Base-by-base conservation (phyloP, 2,888 invertebrate genomes). In the Hedya salicella region DNA sequence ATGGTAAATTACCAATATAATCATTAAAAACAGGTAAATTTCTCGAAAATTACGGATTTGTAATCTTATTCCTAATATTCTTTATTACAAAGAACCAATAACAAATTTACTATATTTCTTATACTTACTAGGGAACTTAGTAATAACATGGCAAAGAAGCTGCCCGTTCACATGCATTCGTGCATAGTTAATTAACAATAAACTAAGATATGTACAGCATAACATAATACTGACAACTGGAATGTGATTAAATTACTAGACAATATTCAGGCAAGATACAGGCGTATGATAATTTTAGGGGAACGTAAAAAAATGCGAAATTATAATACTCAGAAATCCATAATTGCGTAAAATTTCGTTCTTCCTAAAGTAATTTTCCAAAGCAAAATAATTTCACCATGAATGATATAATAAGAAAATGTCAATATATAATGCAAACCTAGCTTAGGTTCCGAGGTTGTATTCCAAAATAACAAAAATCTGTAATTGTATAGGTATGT, bases 51-150 rank as follows among this genome's bases (percentile, higher is more conserved):
- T 46, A 57, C 57, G 32, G 8, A 46, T 17, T n/a, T 19, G 32
- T 32, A n/a, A 57, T 19, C 44, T 57, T 57, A 57, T 32, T 19
- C 21, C 16, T 16, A 32, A 30, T 3, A 44, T 19, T 19, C 11
- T 6, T 21, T n/a, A 48, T 13, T 17, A n/a, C 30, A 46, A 57
- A 53, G n/a, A n/a, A n/a, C 36, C 17, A 36, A 16, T 56, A 56
- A 57, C 44, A 46, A 46, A 46, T 57, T 57, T 30, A 57, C 57
- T 57, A 57, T 19, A 32, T 46, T n/a, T 16, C 30, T n/a, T 32
- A 32, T 46, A 57, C 30, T n/a, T n/a, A n/a, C n/a, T n/a, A 17
- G 11, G 40, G 11, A 32, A 46, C 57, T 32, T 32, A 57, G 44
- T 46, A 57, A 57, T 57, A 57, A 57, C 57, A 46, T 46, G 57